phyloP scores from a whole-genome alignment of 2,888 invertebrate species.

The Uloborus plumipes region DNA sequence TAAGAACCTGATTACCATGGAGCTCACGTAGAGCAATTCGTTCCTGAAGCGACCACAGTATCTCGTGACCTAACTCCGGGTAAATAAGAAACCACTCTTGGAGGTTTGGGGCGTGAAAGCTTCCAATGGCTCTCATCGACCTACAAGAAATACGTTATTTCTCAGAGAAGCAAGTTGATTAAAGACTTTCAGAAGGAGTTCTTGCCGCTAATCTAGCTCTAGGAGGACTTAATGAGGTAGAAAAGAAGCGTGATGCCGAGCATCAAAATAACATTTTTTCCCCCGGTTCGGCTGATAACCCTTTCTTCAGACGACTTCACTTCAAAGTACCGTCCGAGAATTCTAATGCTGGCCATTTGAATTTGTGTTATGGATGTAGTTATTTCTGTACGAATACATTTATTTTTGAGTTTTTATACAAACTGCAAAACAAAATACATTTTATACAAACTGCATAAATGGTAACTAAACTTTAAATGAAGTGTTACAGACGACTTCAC shows the following conservation, averaged over 20 bases:
- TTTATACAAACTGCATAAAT: too few species aligned
- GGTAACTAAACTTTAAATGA: too few species aligned
- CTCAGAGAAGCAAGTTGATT: slow-evolving; percentile 62
- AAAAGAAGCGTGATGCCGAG: slow-evolving; percentile 55
- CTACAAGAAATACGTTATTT: slow-evolving; percentile 50
- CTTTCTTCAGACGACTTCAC: slow-evolving; percentile 29
- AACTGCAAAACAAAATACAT: too few species aligned
- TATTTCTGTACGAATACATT: too few species aligned
- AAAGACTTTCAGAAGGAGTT: slow-evolving; percentile 59
- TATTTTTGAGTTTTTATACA: too few species aligned
- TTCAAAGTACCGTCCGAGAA: neutral
- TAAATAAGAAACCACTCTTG: slow-evolving; percentile 57
- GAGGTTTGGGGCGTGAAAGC: slow-evolving; percentile 50
- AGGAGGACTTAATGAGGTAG: slow-evolving; percentile 60
- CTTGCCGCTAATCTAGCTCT: slow-evolving; percentile 57
- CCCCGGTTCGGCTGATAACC: slow-evolving; percentile 4
- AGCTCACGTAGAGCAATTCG: slow-evolving; percentile 61
- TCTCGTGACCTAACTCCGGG: slow-evolving; percentile 59
- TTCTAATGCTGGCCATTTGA: too few species aligned
- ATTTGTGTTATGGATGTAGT: too few species aligned
- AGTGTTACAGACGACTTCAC: neutral
- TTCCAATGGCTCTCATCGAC: slow-evolving; percentile 51
- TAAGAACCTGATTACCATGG: slow-evolving; percentile 55
- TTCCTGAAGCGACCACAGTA: slow-evolving; percentile 58
- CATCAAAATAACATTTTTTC: slow-evolving; percentile 50